Evolutionary conservation across 1,140 invertebrate species (phyloP), one percentile per base, ranked within the genome.

Genomic region (Telenomus remus): DNA sequence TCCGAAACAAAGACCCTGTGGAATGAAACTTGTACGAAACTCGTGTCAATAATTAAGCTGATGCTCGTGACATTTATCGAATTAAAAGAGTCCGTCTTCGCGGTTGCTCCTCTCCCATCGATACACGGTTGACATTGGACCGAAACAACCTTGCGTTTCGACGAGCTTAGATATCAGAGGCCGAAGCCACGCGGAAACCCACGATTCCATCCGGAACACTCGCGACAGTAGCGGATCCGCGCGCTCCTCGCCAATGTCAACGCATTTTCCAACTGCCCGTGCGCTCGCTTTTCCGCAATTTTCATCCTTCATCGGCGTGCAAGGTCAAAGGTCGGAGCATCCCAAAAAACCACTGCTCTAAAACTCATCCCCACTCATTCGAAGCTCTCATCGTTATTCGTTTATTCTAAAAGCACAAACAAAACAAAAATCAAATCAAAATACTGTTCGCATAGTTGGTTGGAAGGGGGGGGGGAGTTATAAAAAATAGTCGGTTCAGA

Each of bases 141-240:
- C 56, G 63, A 74, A 66, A 63, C 70, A 74, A 74, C 70, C 70
- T 74, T 66, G 70, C 63, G 57, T 74, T 74, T 74, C 61, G 70
- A 66, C 70, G 70, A 66, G 63, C 63, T 74, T 74, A 74, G 71
- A 61, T 74, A 68, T 63, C 63, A 50, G 57, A 51, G 1, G 47
- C 56, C 65, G 76, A 75, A 70, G 64, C 51, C 55, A 61, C 49
- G 76, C 73, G 76, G 77, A 77, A 74, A 64, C 72, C 33, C 72
- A 57, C 72, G 72, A 75, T 47, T 48, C 14, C 53, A 19, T 46
- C 51, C 63, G 56, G 63, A 61, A 63, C 34, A 35, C 15, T 59
- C 56, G 63, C 0, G 2, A 46, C 63, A 75, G 71, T 68, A 63
- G 71, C 64, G 71, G 49, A 66, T 59, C 8, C 16, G 9, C 51